Evolutionary conservation across 1,140 invertebrate genomes (phyloP), one percentile per base, ranked within the genome.

Genomic region (Camponotus vicinus): DNA sequence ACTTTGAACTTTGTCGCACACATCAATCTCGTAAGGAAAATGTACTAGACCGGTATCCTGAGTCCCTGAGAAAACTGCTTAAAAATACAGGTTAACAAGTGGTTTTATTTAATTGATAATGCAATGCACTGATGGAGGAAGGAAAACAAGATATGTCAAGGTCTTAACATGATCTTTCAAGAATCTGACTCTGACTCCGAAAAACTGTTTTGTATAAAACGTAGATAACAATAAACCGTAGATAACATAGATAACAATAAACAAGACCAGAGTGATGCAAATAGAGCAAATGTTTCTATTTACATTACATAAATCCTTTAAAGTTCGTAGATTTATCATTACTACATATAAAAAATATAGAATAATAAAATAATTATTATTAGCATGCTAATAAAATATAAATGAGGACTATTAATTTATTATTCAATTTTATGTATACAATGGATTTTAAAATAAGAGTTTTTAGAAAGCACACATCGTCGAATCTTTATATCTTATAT

Each of bases 231-330:
- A 27, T 27, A 27, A 57, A 71, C 2, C 37, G 4, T 57, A 57
- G 27, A 82, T 71, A 21, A 21, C 21, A 82, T n/a, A n/a, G n/a
- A n/a, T n/a, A n/a, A 73, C 11, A 55, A 71, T 55, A 80, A 66
- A 66, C 11, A 63, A 45, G 11, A 37, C 9, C 15, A 27, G 11
- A 37, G 4, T 66, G n/a, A 69, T 55, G 15, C 27, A 5, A 0
- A 77, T n/a, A 70, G 8, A 80, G 9, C 45, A 57, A 66, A 18
- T 18, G 4, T 15, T 64, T 63, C 6, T 37, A 3, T 52, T 71
- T 40, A 67, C 8, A 21, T 70, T 83, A 83, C 18, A 21, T 67
- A 80, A 80, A 5, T 8, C 27, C 1, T 13, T 49, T 6, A 78
- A 13, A 49, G 3, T 78, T 78, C 42, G 64, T 9, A 45, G 13